Evolutionary conservation across 2,113 vertebrate genomes (phyloP).

Genomic region (Myxocyprinus asiaticus): DNA sequence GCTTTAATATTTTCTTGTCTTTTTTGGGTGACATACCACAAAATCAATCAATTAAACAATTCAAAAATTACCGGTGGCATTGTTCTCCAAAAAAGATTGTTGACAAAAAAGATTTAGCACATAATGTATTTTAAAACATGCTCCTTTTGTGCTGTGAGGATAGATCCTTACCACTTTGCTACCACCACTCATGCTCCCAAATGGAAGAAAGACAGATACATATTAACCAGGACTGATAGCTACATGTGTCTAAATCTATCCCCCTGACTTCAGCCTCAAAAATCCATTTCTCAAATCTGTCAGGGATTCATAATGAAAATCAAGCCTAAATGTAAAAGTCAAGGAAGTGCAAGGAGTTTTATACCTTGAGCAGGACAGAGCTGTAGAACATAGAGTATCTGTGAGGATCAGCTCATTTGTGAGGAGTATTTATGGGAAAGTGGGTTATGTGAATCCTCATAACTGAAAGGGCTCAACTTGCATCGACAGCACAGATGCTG

Average conservation of each 20-base stretch:
- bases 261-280: neutral
- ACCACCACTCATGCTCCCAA: neutral
- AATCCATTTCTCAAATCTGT: slow-evolving; percentile 15
- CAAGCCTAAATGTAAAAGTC: slow-evolving; percentile 6
- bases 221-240: neutral
- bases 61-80: neutral
- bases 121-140: neutral
- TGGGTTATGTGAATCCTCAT: slow-evolving; percentile 9
- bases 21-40: neutral
- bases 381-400: slow-evolving; percentile 6
- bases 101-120: neutral
- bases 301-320: slow-evolving; percentile 28
- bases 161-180: neutral
- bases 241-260: neutral
- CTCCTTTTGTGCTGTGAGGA: slow-evolving; percentile 5
- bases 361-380: slow-evolving; percentile 12
- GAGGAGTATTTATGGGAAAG: neutral
- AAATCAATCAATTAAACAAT: neutral
- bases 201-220: neutral
- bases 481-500: neutral
- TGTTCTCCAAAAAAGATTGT: neutral
- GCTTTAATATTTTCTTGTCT: no score
- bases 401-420: neutral
- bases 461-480: neutral
- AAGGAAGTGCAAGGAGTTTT: neutral